Evolutionary conservation across 2,113 vertebrate species (phyloP).

Genomic region (Collichthys lucidus): DNA sequence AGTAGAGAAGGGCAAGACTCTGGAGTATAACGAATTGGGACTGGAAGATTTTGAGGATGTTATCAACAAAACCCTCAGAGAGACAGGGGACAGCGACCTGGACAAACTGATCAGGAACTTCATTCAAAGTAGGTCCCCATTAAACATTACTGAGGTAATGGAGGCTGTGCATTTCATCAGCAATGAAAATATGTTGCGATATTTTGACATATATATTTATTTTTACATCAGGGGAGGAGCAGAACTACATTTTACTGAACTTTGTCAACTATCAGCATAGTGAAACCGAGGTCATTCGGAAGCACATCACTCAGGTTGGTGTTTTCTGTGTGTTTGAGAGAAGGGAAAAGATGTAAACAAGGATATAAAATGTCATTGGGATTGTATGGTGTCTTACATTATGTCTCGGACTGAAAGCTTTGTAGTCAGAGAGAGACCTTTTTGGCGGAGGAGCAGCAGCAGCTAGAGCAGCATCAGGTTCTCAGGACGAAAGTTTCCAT

Average conservation of each 20-base stretch:
- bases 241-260: conserved; percentile 44
- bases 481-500: conserved; percentile 39
- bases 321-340: neutral
- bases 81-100: conserved; percentile 21
- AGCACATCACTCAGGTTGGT: conserved; percentile 37
- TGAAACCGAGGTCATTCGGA: conserved; percentile 1
- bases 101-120: conserved; percentile 30
- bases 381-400: neutral
- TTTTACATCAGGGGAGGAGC: conserved; percentile 34
- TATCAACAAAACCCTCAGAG: conserved; percentile 13
- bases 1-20: neutral
- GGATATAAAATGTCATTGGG: neutral
- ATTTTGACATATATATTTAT: neutral
- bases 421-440: conserved; percentile 53
- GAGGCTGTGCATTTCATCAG: neutral
- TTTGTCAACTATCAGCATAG: conserved; percentile 47
- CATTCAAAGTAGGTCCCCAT: conserved; percentile 18
- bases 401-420: conserved; percentile 55
- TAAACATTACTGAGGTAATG: neutral
- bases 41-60: neutral
- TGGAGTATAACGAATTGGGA: neutral
- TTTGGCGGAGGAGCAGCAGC: conserved; percentile 46
- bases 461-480: conserved; percentile 24
- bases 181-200: neutral
- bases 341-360: neutral